Evolutionary conservation across 2,888 invertebrate species (phyloP).

Genomic region (Parascotia fuliginaria): DNA sequence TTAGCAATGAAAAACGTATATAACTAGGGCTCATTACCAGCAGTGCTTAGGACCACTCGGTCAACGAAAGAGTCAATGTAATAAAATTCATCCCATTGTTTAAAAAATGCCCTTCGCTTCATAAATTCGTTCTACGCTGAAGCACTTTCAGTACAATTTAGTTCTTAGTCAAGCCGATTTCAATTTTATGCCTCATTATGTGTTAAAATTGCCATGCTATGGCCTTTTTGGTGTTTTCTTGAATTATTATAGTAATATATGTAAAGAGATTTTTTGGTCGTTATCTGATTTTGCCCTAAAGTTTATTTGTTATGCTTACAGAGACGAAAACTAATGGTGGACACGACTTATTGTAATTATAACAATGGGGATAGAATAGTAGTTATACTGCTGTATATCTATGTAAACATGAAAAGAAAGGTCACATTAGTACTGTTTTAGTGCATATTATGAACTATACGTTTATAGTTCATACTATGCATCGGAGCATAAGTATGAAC

Average conservation of each 20-base stretch:
- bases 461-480: too few relatives aligned
- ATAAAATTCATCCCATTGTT: conserved; percentile 62
- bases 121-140: conserved; percentile 63
- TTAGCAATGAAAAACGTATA: background rate
- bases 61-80: conserved; percentile 17
- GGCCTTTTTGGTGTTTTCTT: conserved; percentile 50
- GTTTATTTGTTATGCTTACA: background rate
- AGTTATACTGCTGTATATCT: too few relatives aligned
- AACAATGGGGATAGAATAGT: too few relatives aligned
- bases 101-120: conserved; percentile 61
- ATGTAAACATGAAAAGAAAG: too few relatives aligned
- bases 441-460: too few relatives aligned
- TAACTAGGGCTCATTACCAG: background rate
- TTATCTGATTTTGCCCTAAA: conserved; percentile 17
- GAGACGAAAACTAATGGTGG: too few relatives aligned
- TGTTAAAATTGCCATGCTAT: conserved; percentile 57
- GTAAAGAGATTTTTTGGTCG: conserved; percentile 26
- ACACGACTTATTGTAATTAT: too few relatives aligned
- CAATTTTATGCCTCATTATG: conserved; percentile 70
- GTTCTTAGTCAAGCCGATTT: conserved; percentile 46
- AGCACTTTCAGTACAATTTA: conserved; percentile 58
- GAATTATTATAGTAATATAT: conserved; percentile 47
- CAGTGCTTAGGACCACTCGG: background rate
- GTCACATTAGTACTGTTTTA: too few relatives aligned
- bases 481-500: too few relatives aligned